Evolutionary conservation across 1,140 invertebrate species (phyloP).

Genomic region (Zaprionus gabonicus): DNA sequence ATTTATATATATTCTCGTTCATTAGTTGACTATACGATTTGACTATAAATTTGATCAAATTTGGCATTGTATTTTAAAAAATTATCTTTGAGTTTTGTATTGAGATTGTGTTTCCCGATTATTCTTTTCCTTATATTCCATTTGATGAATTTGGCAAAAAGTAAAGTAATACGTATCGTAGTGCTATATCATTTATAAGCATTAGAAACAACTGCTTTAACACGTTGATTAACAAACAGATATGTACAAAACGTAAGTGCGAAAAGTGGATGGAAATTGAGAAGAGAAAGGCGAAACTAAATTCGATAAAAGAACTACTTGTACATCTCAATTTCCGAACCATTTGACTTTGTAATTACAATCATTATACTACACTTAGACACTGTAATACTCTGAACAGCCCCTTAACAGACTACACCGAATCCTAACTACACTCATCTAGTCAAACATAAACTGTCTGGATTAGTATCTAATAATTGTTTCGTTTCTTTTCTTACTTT

Average conservation of each 20-base stretch:
- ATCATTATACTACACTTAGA: slow-evolving; percentile 7
- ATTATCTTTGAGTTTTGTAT: slow-evolving; percentile 32
- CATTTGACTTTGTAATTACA: slow-evolving; percentile 5
- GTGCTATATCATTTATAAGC: slow-evolving; percentile 31
- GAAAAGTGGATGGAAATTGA: slow-evolving; percentile 52
- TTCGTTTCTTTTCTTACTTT: slow-evolving; percentile 82
- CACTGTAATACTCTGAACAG: slow-evolving; percentile 6
- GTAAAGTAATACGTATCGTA: slow-evolving; percentile 30
- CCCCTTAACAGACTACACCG: slow-evolving; percentile 9
- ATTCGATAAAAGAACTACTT: neutral
- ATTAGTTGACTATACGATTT: slow-evolving; percentile 43
- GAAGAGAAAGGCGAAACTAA: neutral
- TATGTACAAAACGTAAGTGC: neutral
- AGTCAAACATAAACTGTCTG: slow-evolving; percentile 52
- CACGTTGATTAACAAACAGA: slow-evolving; percentile 14
- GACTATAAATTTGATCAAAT: slow-evolving; percentile 30
- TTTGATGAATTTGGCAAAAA: slow-evolving; percentile 35
- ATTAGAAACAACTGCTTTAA: slow-evolving; percentile 23
- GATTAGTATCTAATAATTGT: slow-evolving; percentile 77
- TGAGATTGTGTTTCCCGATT: slow-evolving; percentile 22
- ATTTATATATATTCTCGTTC: slow-evolving; percentile 41
- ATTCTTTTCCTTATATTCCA: slow-evolving; percentile 6
- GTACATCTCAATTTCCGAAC: slow-evolving; percentile 2
- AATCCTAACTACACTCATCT: neutral
- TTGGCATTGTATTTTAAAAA: slow-evolving; percentile 31